phyloP scores from a whole-genome alignment of 2,888 invertebrate genomes.

The Athetis lepigone region DNA sequence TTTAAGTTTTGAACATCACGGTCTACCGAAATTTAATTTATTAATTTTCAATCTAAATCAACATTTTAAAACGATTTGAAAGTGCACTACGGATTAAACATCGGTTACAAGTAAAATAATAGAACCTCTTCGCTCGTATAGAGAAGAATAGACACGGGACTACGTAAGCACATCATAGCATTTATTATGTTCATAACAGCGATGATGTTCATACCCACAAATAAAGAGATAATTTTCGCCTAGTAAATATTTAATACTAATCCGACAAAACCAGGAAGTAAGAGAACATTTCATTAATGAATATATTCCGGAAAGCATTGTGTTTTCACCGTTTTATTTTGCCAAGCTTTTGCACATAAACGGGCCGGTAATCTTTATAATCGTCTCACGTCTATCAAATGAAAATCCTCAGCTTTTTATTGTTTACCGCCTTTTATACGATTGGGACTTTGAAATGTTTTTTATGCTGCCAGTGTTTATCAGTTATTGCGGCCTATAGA shows the following conservation, averaged over 20 bases:
- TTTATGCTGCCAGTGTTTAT: constrained; percentile 46
- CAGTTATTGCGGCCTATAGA: not conserved
- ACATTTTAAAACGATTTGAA: too few relatives aligned
- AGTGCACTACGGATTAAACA: too few relatives aligned
- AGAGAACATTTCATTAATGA: constrained; percentile 31
- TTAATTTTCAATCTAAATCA: too few relatives aligned
- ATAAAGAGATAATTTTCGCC: not conserved
- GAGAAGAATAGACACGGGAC: too few relatives aligned
- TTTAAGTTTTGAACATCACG: too few relatives aligned
- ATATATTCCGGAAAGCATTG: constrained; percentile 23
- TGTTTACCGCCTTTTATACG: constrained; percentile 67
- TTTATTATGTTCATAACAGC: not conserved
- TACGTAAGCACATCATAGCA: too few relatives aligned
- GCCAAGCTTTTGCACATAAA: constrained; percentile 55
- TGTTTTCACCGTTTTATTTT: constrained; percentile 47
- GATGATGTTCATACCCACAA: not conserved
- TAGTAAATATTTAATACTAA: constrained; percentile 9
- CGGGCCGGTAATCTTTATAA: constrained; percentile 71
- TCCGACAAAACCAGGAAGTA: constrained; percentile 6
- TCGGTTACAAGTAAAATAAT: too few relatives aligned
- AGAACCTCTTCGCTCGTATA: too few relatives aligned
- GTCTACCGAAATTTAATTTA: too few relatives aligned
- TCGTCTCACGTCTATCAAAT: constrained; percentile 75
- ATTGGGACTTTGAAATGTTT: constrained; percentile 57
- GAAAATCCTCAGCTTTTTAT: constrained; percentile 68